Evolutionary conservation across 1,140 invertebrate genomes (phyloP), one percentile per base, ranked within the genome.

Genomic region (Trigoniulus corallinus): DNA sequence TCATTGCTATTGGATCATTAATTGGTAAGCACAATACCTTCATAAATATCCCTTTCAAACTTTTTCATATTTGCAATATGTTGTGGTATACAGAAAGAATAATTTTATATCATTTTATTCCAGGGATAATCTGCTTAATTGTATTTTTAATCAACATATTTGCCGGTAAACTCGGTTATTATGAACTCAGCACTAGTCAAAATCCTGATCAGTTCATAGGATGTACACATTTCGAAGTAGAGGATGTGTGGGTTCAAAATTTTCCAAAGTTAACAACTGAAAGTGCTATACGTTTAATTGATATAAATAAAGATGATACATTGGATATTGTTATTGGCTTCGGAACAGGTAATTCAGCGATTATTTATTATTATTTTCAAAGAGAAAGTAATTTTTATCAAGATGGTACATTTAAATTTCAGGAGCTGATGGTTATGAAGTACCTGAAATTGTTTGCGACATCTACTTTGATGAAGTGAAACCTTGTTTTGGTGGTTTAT

Each of bases 301-400:
- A 88, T 66, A 71, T 87, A 0, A 83, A 88, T 67, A 60, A 66
- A 7, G 84, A 89, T 69, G 75, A 72, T 25, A 59, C 82, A 21
- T 68, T 77, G 27, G 85, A 89, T 67, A 71, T 88, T 34, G 74
- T 88, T 47, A 69, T 88, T 43, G 83, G 84, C 54, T 88, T 81
- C 64, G 81, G 79, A 42, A 84, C 84, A 66, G 81, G 82, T 83
- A 67, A 56, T 58, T 50, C 43, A 29, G 40, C 48, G n/a, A 29
- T 26, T 10, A 24, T 40, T 37, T 21, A 41, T 42, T 52, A 29
- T 12, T 20, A 10, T 20, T 20, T 22, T 41, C 2, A 49, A 47
- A 40, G 18, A 37, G 2, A 10, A 48, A 25, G 21, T 25, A 24
- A 25, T 45, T 13, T 42, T 43, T 41, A 53, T 25, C 39, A 34